Base-by-base conservation (phyloP, 2,797 vertebrate species). In the Sandelia bainsii region DNA sequence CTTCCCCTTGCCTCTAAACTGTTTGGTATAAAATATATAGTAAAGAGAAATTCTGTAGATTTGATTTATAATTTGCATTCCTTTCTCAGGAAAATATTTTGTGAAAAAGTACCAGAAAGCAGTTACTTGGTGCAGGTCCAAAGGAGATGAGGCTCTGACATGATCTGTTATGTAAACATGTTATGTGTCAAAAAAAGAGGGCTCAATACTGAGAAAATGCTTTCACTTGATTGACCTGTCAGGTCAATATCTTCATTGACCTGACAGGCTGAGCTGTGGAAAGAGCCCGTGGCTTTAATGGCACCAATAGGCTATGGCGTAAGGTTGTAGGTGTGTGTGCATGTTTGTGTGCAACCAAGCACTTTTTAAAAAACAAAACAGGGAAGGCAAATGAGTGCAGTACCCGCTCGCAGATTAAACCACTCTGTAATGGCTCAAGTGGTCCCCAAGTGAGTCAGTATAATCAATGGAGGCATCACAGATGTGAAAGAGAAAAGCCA, bases 381-480 rank as follows among this genome's bases (percentile, higher is more conserved):
- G 32, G 62, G 20, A 63, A 53, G n/a, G 66, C 60, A 68, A 87
- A 80, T 57, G 16, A 70, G n/a, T 6, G 44, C 17, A 49, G 54
- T 32, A 54, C 48, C 25, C 51, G 23, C 34, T 77, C 39, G 25
- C 67, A 82, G 63, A 80, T 69, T 78, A 45, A 86, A 74, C 59
- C 29, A 37, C 1, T 2, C 20, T 42, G 57, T 82, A 87, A 83
- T 63, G 73, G 66, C 71, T 67, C 69, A 77, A 87, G 70, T 51
- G 46, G 67, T 70, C 67, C 77, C 72, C 49, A 45, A 83, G 72
- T 77, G 81, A 79, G 60, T 80, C 74, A 52, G 52, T 87, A 79
- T 72, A 87, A 88, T 87, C 84, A 83, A 90, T 81, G 70, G 60
- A 72, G 19, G 66, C 68, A 78, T 80, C 74, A 40, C 70, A 76